Base-by-base conservation (phyloP, 2,888 invertebrate species). In the Drosophila nr. perissopoda region DNA sequence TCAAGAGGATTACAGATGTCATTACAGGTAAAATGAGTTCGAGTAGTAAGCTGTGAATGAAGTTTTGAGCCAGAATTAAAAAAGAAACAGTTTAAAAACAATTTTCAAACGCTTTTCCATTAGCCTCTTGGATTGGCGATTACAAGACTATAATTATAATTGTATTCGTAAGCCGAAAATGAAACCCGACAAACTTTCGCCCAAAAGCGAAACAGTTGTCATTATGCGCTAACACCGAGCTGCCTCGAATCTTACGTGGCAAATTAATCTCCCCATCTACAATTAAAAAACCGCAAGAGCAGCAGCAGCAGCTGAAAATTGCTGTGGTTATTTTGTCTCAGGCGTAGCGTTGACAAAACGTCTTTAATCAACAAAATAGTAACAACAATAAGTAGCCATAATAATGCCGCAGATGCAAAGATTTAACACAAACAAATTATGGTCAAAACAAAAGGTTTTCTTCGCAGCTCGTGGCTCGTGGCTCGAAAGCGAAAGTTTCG, bases 121-220 rank as follows among this genome's bases (percentile, higher is more conserved):
- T 88, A 82, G 66, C 67, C 68, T 56, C 65, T 61, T 46, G 58
- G 34, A 13, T 54, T 38, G 42, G 65, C 69, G 42, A 54, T 79
- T 69, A 64, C 74, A 75, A 83, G 58, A 53, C 76, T 70, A 75
- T 84, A 87, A 87, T 83, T 83, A 88, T 70, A 89, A 87, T 80
- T 78, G 36, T 27, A 74, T 72, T 52, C 57, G 40, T 58, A 70
- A 68, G 68, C 56, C 61, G 34, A 68, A 68, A 71, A 75, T 57
- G 67, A 73, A 70, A 60, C 69, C 38, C 10, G 58, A 70, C 49
- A 80, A 75, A 82, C 85, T 85, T 85, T 85, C 85, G 85, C 85
- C 75, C 73, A 72, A 75, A 62, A 66, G 65, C 74, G 54, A 83
- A 84, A 76, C 73, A 89, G 85, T 82, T 85, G 82, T 71, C 88